These are phyloP conservation scores for Sarcoramphus papa DNA, from an alignment of 2,797 vertebrate genomes.

Conservation along the genomic window DNA sequence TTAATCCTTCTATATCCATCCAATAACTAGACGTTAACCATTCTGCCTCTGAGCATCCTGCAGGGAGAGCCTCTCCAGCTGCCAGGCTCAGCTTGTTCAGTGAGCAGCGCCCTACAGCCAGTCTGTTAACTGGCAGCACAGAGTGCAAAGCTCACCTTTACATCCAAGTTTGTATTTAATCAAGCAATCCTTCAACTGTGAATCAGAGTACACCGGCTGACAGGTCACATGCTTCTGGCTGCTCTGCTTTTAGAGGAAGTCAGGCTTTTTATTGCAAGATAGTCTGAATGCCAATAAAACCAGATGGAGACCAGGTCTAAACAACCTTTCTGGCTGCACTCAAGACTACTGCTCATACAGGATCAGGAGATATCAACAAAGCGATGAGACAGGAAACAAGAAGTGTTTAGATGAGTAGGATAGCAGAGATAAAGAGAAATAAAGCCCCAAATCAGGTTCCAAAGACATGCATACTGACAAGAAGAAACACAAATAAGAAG, in stretches of 20 bases:
- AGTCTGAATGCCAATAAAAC: slow-evolving; percentile 20
- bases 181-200: neutral
- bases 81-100: neutral
- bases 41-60: neutral
- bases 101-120: neutral
- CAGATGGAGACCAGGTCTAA: slow-evolving; percentile 27
- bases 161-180: neutral
- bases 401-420: neutral
- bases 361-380: neutral
- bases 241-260: slow-evolving; percentile 34
- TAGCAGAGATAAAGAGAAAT: neutral
- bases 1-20: neutral
- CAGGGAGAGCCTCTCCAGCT: neutral
- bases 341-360: neutral
- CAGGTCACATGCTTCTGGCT: slow-evolving; percentile 16
- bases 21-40: neutral
- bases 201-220: neutral
- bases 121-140: neutral
- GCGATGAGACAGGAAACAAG: neutral
- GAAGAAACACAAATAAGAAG: neutral
- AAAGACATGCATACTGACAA: neutral
- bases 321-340: neutral
- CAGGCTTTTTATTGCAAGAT: neutral
- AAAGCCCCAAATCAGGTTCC: neutral
- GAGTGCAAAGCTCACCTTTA: slow-evolving; percentile 44